phyloP scores from a whole-genome alignment of 2,888 invertebrate species.

The Drosophila ochracea region DNA sequence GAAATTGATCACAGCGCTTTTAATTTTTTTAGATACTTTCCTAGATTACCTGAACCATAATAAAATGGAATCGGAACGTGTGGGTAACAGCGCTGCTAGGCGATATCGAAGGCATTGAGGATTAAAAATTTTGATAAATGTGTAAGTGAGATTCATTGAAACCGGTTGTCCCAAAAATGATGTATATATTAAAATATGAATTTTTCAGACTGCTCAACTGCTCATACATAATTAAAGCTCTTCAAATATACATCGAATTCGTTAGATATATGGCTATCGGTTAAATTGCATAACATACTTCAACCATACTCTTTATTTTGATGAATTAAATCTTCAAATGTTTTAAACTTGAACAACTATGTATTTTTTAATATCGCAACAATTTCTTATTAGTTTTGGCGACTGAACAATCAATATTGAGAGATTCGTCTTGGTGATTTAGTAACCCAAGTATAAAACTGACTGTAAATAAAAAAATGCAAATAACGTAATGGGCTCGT shows the following conservation, averaged over 20 bases:
- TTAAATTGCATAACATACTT: too few species aligned
- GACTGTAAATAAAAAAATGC: slow-evolving; percentile 13
- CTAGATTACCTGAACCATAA: neutral
- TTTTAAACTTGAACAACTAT: neutral
- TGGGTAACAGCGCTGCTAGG: neutral
- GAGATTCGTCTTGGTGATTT: neutral
- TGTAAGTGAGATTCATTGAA: neutral
- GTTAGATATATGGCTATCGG: neutral
- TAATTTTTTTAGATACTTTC: neutral
- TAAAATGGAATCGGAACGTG: neutral
- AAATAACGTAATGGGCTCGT: slow-evolving; percentile 31
- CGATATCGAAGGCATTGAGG: neutral
- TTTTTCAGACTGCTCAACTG: neutral
- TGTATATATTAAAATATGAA: neutral
- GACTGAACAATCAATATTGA: neutral
- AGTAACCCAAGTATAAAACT: neutral
- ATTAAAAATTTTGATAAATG: neutral
- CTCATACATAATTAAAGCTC: neutral
- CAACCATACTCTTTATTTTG: neutral
- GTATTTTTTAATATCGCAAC: neutral
- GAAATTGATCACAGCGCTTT: neutral
- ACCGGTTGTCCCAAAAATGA: neutral
- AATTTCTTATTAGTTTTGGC: neutral
- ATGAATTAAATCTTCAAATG: neutral
- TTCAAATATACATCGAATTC: neutral